Conservation (phyloP, 1,140 invertebrate genomes). For the Drosophila sturtevanti region DNA sequence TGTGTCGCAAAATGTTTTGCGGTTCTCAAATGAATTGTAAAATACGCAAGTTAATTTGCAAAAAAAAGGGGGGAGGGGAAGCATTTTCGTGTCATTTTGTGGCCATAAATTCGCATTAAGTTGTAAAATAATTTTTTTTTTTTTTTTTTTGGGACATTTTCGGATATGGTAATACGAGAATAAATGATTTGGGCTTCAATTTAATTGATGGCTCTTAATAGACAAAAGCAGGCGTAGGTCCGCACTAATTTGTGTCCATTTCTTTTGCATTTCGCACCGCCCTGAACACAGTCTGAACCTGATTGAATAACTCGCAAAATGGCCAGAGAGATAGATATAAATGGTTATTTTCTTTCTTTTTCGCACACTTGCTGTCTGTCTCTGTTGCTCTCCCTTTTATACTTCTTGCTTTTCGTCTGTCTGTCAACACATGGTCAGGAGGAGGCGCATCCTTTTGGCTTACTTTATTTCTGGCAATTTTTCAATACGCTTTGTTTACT, state of each 20-base stretch:
- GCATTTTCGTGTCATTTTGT: slow-evolving; percentile 28
- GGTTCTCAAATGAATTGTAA: slow-evolving; percentile 57
- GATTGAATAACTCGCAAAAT: slow-evolving; percentile 64
- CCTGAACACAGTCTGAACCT: slow-evolving; percentile 53
- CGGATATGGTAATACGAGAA: slow-evolving; percentile 24
- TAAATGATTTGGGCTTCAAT: slow-evolving; percentile 38
- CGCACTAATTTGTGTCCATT: slow-evolving; percentile 56
- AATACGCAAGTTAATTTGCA: slow-evolving; percentile 55
- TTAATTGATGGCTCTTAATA: slow-evolving; percentile 44
- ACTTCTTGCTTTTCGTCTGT: not conserved
- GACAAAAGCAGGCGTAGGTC: slow-evolving; percentile 22
- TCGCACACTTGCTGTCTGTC: slow-evolving; percentile 4
- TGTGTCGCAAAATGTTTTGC: slow-evolving; percentile 50
- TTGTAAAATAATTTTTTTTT: slow-evolving; percentile 46
- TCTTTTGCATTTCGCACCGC: slow-evolving; percentile 21
- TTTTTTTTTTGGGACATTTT: slow-evolving; percentile 28
- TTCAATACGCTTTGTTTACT: slow-evolving; percentile 74
- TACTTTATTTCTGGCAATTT: slow-evolving; percentile 73
- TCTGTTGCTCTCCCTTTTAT: slow-evolving; percentile 1
- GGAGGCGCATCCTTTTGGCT: slow-evolving; percentile 36
- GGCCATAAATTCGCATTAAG: slow-evolving; percentile 71
- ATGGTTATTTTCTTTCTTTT: not conserved
- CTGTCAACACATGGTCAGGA: slow-evolving; percentile 54
- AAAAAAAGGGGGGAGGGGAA: not conserved
- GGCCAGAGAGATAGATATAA: slow-evolving; percentile 9